phyloP scores from a whole-genome alignment of 1,140 invertebrate species.

The Coboldia fuscipes region DNA sequence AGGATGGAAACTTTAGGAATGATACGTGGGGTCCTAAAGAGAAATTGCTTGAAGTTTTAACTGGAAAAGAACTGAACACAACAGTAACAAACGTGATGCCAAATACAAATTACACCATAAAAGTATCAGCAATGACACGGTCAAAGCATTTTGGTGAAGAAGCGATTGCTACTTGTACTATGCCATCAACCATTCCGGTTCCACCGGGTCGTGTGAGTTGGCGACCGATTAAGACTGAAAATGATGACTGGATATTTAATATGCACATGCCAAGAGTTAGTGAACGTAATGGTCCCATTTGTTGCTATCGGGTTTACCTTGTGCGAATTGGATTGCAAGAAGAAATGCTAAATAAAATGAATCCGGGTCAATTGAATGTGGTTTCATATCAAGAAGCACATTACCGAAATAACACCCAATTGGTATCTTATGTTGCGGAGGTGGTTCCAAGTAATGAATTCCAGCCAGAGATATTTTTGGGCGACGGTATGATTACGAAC shows the following conservation, averaged over 20 bases:
- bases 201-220: slow-evolving; percentile 36
- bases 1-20: slow-evolving; percentile 26
- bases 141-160: slow-evolving; percentile 39
- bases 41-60: slow-evolving; percentile 25
- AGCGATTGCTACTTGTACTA: slow-evolving; percentile 30
- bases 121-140: slow-evolving; percentile 45
- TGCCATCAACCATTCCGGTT: slow-evolving; percentile 45
- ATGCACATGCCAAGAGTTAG: slow-evolving; percentile 48
- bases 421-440: slow-evolving; percentile 62
- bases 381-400: slow-evolving; percentile 53
- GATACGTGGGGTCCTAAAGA: slow-evolving; percentile 34
- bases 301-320: slow-evolving; percentile 62
- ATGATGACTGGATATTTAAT: slow-evolving; percentile 45
- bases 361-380: slow-evolving; percentile 40
- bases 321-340: slow-evolving; percentile 42
- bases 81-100: slow-evolving; percentile 29
- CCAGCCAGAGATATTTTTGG: slow-evolving; percentile 37
- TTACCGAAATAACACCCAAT: slow-evolving; percentile 22
- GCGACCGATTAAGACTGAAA: slow-evolving; percentile 41
- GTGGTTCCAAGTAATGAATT: slow-evolving; percentile 42
- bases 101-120: slow-evolving; percentile 60
- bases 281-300: slow-evolving; percentile 69
- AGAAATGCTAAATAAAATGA: slow-evolving; percentile 37
- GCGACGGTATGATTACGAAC: slow-evolving; percentile 33
- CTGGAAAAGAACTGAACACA: slow-evolving; percentile 10